These are phyloP conservation scores for Cephonodes hylas DNA, from an alignment of 2,888 invertebrate genomes.

Conservation along the genomic window DNA sequence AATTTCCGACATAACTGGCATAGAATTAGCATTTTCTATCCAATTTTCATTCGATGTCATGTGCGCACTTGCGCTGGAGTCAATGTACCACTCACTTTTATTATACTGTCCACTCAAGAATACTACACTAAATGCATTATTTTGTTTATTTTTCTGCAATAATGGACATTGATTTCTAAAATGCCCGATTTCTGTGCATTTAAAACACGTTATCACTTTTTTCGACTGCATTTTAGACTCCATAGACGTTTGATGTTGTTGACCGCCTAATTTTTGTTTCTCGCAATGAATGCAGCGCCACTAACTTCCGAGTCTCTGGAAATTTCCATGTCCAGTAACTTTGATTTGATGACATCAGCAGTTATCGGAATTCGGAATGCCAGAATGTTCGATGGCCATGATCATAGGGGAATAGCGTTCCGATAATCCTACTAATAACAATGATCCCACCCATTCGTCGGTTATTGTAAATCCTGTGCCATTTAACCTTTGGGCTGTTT, in stretches of 20 bases:
- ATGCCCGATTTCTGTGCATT: slow-evolving; percentile 13
- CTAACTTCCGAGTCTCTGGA: neutral
- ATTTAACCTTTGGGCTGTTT: slow-evolving; percentile 22
- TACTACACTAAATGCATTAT: slow-evolving; percentile 10
- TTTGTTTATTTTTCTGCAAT: slow-evolving; percentile 11
- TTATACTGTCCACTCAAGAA: slow-evolving; percentile 12
- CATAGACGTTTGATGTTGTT: neutral
- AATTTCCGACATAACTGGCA: neutral
- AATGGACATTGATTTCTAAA: slow-evolving; percentile 13
- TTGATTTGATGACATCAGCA: slow-evolving; percentile 20
- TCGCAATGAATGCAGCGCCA: neutral
- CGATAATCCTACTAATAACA: slow-evolving; percentile 25
- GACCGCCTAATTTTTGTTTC: neutral
- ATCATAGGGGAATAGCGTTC: slow-evolving; percentile 24
- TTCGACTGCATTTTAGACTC: neutral
- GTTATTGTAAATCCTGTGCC: slow-evolving; percentile 24
- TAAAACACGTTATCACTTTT: slow-evolving; percentile 2
- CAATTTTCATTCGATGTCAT: neutral
- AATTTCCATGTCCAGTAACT: slow-evolving; percentile 20
- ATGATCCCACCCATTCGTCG: slow-evolving; percentile 25
- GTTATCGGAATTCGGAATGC: slow-evolving; percentile 16
- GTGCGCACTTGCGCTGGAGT: slow-evolving; percentile 11
- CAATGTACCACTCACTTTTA: slow-evolving; percentile 11
- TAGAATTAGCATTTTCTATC: neutral
- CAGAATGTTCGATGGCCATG: too few relatives aligned